These are phyloP conservation scores for Leptopilina clavipes DNA, from an alignment of 1,140 invertebrate genomes.

Conservation along the genomic window DNA sequence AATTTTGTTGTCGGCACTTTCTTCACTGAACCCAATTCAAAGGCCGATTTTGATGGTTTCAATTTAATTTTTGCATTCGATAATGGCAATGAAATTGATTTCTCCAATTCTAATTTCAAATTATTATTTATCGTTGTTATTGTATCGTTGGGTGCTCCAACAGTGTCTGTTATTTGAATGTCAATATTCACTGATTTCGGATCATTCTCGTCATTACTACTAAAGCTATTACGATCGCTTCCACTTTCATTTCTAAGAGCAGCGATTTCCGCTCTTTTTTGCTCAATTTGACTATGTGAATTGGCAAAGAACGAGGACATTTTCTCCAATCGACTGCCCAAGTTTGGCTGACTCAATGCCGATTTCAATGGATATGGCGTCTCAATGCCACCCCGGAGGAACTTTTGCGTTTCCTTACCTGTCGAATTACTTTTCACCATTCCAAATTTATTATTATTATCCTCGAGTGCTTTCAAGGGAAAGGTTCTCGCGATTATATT, in stretches of 20 bases:
- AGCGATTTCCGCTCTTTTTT: slow-evolving; percentile 71
- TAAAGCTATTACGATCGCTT: slow-evolving; percentile 42
- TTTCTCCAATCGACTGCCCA: slow-evolving; percentile 71
- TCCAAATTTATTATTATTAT: slow-evolving; percentile 74
- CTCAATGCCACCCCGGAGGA: slow-evolving; percentile 58
- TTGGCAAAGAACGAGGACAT: slow-evolving; percentile 79
- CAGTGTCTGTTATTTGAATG: slow-evolving; percentile 69
- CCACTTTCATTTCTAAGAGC: slow-evolving; percentile 59
- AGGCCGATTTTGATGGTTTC: slow-evolving; percentile 73
- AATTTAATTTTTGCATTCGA: slow-evolving; percentile 68
- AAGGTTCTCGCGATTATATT: slow-evolving; percentile 70
- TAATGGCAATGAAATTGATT: slow-evolving; percentile 67
- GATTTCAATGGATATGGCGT: slow-evolving; percentile 71
- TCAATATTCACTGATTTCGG: slow-evolving; percentile 71
- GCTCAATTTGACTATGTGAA: slow-evolving; percentile 80
- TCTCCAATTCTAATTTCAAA: slow-evolving; percentile 67
- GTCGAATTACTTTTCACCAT: slow-evolving; percentile 70
- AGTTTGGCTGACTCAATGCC: slow-evolving; percentile 72
- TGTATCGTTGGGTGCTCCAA: slow-evolving; percentile 46
- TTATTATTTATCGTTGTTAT: slow-evolving; percentile 50
- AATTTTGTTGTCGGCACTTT: slow-evolving; percentile 73
- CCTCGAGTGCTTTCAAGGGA: slow-evolving; percentile 76
- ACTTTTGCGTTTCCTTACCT: slow-evolving; percentile 62
- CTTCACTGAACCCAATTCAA: slow-evolving; percentile 75
- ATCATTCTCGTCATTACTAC: slow-evolving; percentile 68